Evolutionary conservation across 2,797 vertebrate species (phyloP).

Genomic region (Sebastiscus albofasciatus): DNA sequence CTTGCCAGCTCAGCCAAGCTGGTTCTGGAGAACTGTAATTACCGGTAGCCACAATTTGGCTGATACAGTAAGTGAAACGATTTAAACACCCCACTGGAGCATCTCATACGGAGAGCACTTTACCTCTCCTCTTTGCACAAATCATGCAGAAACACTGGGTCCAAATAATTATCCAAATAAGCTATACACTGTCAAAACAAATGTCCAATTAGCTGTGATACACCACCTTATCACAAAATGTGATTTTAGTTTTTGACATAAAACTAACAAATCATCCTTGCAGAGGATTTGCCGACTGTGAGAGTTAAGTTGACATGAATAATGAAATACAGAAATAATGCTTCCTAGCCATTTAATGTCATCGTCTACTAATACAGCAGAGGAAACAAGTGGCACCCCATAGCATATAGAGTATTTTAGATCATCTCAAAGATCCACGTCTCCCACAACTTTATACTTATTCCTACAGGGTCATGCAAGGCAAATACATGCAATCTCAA

Average conservation of each 20-base stretch:
- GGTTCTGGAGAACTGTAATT: slow-evolving; percentile 27
- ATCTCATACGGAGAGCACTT: not conserved
- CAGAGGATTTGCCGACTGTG: not conserved
- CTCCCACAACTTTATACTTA: not conserved
- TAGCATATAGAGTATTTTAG: not conserved
- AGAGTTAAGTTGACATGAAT: not conserved
- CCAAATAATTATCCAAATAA: slow-evolving; percentile 28
- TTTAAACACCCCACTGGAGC: not conserved
- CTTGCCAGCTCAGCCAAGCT: slow-evolving; percentile 27
- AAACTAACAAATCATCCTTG: not conserved
- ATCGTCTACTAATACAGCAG: not conserved
- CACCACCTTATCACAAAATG: not conserved
- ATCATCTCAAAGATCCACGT: not conserved
- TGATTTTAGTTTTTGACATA: slow-evolving; percentile 6
- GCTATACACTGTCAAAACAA: slow-evolving; percentile 28
- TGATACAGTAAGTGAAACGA: slow-evolving; percentile 4
- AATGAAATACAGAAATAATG: not conserved
- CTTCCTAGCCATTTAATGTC: not conserved
- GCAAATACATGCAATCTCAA: not conserved
- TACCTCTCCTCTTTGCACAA: not conserved
- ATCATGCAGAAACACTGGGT: slow-evolving; percentile 19
- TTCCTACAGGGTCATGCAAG: not conserved
- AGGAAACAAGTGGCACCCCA: not conserved
- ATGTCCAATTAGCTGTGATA: slow-evolving; percentile 34
- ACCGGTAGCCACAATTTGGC: slow-evolving; percentile 19